Evolutionary conservation across 2,797 vertebrate genomes (phyloP), one percentile per base, ranked within the genome.

Genomic region (Odontamblyopus lacepedii): DNA sequence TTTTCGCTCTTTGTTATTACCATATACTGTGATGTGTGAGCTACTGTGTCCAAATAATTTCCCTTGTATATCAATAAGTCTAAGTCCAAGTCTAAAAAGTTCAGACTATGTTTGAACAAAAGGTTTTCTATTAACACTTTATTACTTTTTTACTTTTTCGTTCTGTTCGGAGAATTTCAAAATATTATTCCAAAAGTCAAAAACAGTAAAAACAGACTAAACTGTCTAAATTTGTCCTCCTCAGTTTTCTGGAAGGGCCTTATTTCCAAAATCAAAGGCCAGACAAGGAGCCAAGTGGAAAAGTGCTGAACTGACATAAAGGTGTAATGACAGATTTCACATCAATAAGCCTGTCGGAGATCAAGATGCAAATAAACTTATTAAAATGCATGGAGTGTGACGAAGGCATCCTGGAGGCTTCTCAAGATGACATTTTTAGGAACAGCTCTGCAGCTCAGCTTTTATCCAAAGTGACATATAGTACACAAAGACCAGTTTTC

Each of bases 351-450:
- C 57, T 77, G 23, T 78, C 71, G 70, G 82, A 71, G 78, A 84
- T 83, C 80, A 87, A 75, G 82, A 84, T 81, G 73, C 75, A 88
- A 83, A 87, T 88, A 62, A 82, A 74, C 61, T 79, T 38, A 84
- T 89, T 87, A 74, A 86, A 82, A 83, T 81, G 66, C 72, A 68
- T 53, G 16, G 50, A 59, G 19, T 59, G 67, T 63, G 67, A 70
- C 67, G 66, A 83, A 61, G 63, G 56, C 41, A 13, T 4, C 41
- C 41, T 44, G 41, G 41, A 44, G 41, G 73, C n/a, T 61, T 27
- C 12, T 32, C 29, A 26, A 18, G 50, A 27, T 68, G 71, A 50
- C 70, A 51, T 63, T 79, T 73, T n/a, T 55, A 60, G 48, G 74
- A 65, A 29, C 19, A 67, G 26, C 50, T 30, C 51, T 18, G 50